Evolutionary conservation across 2,888 invertebrate genomes (phyloP), one percentile per base, ranked within the genome.

Genomic region (Cantharis flavilabris): DNA sequence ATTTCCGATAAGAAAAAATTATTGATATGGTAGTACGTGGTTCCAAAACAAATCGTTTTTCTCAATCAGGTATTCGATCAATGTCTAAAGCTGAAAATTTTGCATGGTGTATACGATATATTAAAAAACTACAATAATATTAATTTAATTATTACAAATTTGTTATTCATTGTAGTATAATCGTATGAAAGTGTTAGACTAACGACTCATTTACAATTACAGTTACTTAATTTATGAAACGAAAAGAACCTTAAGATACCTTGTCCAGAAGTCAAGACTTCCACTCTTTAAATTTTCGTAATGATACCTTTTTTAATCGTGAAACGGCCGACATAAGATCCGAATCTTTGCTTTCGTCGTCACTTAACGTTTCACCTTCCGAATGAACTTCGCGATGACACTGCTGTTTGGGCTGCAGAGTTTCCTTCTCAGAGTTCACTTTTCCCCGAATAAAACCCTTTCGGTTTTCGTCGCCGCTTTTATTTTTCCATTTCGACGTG

Each of bases 241-340:
- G 14, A 76, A 67, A 26, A 69, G 14, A 18, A 62, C 26, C 16
- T 69, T 79, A 80, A 49, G 76, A 73, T 70, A 75, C 78, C 81
- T 83, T 86, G 75, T 87, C 84, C 83, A 83, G 80, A 81, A 88
- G 87, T 93, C 92, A 94, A 92, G 94, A 95, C 83, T 94, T 93
- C 95, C 95, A 95, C 73, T 94, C 94, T 84, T 94, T 91, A 77
- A 96, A 90, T 85, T 95, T 95, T 83, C 94, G 89, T 80, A 95
- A 88, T 0, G 95, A 95, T 71, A 95, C 94, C 86, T 94, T 93
- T 89, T 95, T 95, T 85, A 96, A 91, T 77, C 95, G 91, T 7
- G 94, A 92, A 73, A 95, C 94, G 13, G 95, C 93, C 20, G 93
- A 92, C 81, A 94, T 88, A 0, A 95, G 91, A 85, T 95, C 95